Evolutionary conservation across 2,888 invertebrate genomes (phyloP), one percentile per base, ranked within the genome.

Genomic region (Muschampia plurimacula): DNA sequence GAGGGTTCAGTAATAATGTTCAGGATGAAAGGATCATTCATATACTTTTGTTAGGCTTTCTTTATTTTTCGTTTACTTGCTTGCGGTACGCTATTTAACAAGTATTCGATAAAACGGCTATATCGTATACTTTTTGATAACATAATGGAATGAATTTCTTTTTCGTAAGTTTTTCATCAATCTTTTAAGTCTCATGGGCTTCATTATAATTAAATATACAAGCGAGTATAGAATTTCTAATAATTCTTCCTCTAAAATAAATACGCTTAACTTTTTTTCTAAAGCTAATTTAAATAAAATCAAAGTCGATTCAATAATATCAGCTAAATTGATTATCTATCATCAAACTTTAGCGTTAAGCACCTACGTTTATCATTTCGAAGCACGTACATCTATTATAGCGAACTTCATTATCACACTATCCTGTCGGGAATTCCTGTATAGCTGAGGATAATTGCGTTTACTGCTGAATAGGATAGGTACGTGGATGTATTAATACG

Each of bases 381-480:
- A 80, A 80, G 81, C 87, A 86, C 87, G 86, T 85, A 78, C 79
- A 82, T 82, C 81, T 82, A 82, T 84, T 83, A 84, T 75, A 78
- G 79, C 73, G 76, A 84, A 86, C 83, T 85, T 87, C 82, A 84
- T 86, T 86, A 86, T 85, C 87, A 86, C 86, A 83, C 84, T 83
- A 86, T 84, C 83, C 89, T 79, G 79, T 78, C 75, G 85, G 84
- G 88, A 86, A 85, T 87, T 85, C 81, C 78, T 83, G 84, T 83
- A 87, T 85, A 86, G 84, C 82, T 85, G 84, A 84, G 82, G 76
- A 76, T 78, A 77, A 78, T 78, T 74, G 69, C 68, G 71, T 77
- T 75, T 74, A 75, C 74, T 72, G 73, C 76, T 78, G 73, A 74
- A 75, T 74, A 69, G 67, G 69, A 71, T 59, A 32, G 36, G 59